Percentiles rank a stretch among this genome's conserved stretches.
Conservation (phyloP, 1,140 invertebrate genomes). For the Mycetomoellerius zeteki region DNA sequence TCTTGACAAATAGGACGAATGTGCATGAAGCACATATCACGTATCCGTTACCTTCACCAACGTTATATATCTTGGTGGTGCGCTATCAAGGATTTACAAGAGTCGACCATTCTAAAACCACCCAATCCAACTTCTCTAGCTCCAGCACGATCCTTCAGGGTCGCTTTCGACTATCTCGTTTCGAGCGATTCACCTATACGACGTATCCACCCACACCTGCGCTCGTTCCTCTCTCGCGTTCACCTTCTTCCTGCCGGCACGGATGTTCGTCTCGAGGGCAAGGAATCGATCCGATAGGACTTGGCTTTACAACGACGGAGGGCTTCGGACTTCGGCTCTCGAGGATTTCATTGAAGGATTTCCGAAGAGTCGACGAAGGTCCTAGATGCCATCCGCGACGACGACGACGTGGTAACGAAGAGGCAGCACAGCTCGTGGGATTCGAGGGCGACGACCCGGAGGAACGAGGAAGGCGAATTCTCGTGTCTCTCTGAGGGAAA, state of each 20-base stretch:
- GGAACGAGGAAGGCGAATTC: constrained; percentile 28
- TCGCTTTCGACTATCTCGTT: constrained; percentile 72
- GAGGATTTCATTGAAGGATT: constrained; percentile 74
- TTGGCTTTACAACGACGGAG: constrained; percentile 33
- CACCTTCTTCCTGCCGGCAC: constrained; percentile 53
- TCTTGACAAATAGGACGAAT: constrained; percentile 39
- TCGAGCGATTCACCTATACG: constrained; percentile 50
- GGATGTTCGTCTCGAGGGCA: constrained; percentile 61
- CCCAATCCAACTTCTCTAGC: constrained; percentile 38
- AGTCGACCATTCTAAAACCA: constrained; percentile 48
- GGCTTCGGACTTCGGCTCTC: constrained; percentile 50
- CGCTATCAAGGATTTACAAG: constrained; percentile 61
- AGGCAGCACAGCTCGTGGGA: constrained; percentile 28
- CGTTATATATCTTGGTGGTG: constrained; percentile 35
- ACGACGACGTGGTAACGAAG: constrained; percentile 51
- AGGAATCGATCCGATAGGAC: constrained; percentile 64
- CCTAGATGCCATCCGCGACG: constrained; percentile 17
- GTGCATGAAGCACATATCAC: constrained; percentile 3
- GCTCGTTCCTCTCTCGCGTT: constrained; percentile 23
- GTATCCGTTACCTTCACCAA: constrained; percentile 22
- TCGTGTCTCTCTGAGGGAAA: constrained; percentile 29
- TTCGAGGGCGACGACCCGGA: constrained; percentile 50
- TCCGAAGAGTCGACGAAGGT: constrained; percentile 44
- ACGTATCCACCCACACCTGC: constrained; percentile 19
- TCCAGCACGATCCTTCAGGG: constrained; percentile 56